phyloP scores from a whole-genome alignment of 2,888 invertebrate genomes.

The Macaria notata region DNA sequence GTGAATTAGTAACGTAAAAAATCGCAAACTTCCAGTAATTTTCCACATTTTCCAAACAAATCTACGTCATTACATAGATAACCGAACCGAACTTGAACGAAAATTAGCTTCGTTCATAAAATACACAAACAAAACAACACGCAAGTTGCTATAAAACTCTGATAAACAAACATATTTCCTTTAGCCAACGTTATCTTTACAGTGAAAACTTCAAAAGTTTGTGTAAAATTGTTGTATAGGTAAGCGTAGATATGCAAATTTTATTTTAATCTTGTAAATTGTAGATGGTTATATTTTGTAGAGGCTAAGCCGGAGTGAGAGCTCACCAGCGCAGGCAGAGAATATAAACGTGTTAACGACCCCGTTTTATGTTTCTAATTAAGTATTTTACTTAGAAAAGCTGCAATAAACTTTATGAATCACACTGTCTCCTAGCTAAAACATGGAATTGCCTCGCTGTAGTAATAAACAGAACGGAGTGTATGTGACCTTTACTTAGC shows the following conservation, averaged over 20 bases:
- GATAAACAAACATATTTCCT: too few relatives aligned
- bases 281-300: constrained; percentile 2
- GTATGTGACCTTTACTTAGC: constrained; percentile 2
- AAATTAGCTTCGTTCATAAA: too few relatives aligned
- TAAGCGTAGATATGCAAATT: not conserved
- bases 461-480: not conserved
- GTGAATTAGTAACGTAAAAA: too few relatives aligned
- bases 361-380: constrained; percentile 20
- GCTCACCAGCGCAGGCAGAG: constrained; percentile 13
- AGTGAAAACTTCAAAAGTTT: too few relatives aligned
- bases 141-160: too few relatives aligned
- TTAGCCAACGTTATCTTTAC: too few relatives aligned
- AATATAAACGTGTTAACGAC: constrained; percentile 21
- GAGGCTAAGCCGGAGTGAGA: constrained; percentile 4
- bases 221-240: too few relatives aligned
- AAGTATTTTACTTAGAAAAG: constrained; percentile 22
- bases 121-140: too few relatives aligned
- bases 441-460: constrained; percentile 6
- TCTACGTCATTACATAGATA: too few relatives aligned
- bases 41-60: too few relatives aligned
- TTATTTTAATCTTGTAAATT: not conserved
- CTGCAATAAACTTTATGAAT: constrained; percentile 16
- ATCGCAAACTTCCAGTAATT: too few relatives aligned
- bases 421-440: constrained; percentile 9
- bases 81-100: too few relatives aligned